Conservation (phyloP, 2,113 vertebrate species). For the rabbit (Oryctolagus cuniculus) region mOryCun1.1 NC_091447.1:52446501-52447000, state of each 20-base stretch:
- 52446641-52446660: too few species aligned
- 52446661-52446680: too few species aligned
- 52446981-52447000: not conserved
- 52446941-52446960: rapidly evolving
- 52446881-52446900: too few species aligned
- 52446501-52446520: too few species aligned
- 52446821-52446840: not conserved
- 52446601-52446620: not conserved
- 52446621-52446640: too few species aligned
- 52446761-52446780: not conserved
- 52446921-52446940: not conserved
- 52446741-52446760: not conserved
- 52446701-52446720: too few species aligned
- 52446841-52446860: not conserved
- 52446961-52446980: rapidly evolving
- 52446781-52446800: too few species aligned
- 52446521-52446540: not conserved
- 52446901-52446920: not conserved
- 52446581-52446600: not conserved
- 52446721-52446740: not conserved
- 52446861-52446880: rapidly evolving
- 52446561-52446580: not conserved
- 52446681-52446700: too few species aligned
- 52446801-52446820: not conserved
- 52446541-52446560: not conserved